Percentiles rank a stretch among this genome's conserved stretches.
These are phyloP conservation scores for Busseola fusca DNA, from an alignment of 2,888 invertebrate species.

Conservation along the genomic window DNA sequence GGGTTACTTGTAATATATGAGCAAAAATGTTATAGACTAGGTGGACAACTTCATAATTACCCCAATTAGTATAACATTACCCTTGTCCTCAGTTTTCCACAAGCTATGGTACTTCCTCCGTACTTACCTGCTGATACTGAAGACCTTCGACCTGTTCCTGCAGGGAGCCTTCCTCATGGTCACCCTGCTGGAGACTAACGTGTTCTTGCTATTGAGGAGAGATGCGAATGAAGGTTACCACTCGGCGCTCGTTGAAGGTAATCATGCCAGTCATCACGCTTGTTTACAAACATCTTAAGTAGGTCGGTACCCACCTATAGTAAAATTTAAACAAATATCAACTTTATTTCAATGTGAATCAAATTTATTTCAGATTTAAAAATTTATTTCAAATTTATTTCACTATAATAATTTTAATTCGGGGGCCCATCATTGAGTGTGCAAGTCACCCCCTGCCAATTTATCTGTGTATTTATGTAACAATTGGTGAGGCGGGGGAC, in stretches of 20 bases:
- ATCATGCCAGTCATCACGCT: neutral
- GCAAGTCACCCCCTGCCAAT: no score
- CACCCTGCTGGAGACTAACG: slow-evolving; percentile 78
- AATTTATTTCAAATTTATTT: no score
- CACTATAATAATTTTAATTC: no score
- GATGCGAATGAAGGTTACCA: slow-evolving; percentile 74
- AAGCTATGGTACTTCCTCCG: slow-evolving; percentile 78
- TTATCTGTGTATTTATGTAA: no score
- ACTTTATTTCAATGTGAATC: no score
- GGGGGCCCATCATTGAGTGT: no score
- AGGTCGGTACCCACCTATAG: neutral
- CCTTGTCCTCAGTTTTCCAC: slow-evolving; percentile 64
- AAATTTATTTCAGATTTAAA: no score
- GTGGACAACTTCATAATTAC: neutral
- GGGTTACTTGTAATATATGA: no score
- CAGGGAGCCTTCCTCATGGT: slow-evolving; percentile 81
- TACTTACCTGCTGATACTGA: slow-evolving; percentile 75
- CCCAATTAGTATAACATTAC: neutral
- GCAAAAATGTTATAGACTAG: neutral
- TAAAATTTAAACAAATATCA: no score
- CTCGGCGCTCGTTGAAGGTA: slow-evolving; percentile 75
- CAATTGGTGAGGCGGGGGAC: no score
- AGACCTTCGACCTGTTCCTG: slow-evolving; percentile 81
- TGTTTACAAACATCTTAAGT: neutral
- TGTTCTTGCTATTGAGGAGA: slow-evolving; percentile 75